A percentile compares a stretch with the other conserved stretches of the same genome.
phyloP scores from a whole-genome alignment of 2,797 vertebrate species.

The Cyprinella venusta region DNA sequence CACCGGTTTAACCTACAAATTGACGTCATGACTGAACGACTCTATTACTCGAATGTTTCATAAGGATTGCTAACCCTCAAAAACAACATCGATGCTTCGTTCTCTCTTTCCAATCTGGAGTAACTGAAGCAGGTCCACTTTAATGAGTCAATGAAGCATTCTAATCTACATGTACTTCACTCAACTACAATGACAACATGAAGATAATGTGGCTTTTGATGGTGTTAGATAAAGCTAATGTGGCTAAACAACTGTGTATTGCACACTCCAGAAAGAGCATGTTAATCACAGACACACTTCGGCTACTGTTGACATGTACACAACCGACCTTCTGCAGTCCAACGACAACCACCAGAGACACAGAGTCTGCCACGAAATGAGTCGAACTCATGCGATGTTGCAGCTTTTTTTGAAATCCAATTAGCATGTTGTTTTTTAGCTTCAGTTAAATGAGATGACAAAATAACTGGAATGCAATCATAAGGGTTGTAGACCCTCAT shows the following conservation, averaged over 20 bases:
- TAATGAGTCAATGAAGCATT: constrained; percentile 29
- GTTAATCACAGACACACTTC: constrained; percentile 58
- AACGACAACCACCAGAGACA: constrained; percentile 36
- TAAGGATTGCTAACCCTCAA: not conserved
- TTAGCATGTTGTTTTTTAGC: not conserved
- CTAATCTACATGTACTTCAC: constrained; percentile 34
- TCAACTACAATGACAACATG: not conserved
- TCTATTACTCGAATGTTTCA: not conserved
- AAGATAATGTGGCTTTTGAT: constrained; percentile 33
- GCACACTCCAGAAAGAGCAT: constrained; percentile 37
- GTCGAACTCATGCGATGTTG: not conserved
- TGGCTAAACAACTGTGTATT: constrained; percentile 35
- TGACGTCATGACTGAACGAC: too few species aligned
- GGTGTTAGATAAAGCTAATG: constrained; percentile 31
- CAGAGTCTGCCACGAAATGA: not conserved
- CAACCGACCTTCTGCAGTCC: constrained; percentile 60
- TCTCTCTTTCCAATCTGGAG: not conserved
- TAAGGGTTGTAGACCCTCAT: not conserved
- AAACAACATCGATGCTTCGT: not conserved
- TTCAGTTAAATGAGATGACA: not conserved
- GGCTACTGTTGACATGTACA: constrained; percentile 71
- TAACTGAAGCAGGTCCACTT: constrained; percentile 26
- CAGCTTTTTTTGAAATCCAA: not conserved
- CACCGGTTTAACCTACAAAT: not conserved
- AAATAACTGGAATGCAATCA: not conserved